Evolutionary conservation across 2,797 vertebrate genomes (phyloP).

Genomic region (Knipowitschia caucasica): DNA sequence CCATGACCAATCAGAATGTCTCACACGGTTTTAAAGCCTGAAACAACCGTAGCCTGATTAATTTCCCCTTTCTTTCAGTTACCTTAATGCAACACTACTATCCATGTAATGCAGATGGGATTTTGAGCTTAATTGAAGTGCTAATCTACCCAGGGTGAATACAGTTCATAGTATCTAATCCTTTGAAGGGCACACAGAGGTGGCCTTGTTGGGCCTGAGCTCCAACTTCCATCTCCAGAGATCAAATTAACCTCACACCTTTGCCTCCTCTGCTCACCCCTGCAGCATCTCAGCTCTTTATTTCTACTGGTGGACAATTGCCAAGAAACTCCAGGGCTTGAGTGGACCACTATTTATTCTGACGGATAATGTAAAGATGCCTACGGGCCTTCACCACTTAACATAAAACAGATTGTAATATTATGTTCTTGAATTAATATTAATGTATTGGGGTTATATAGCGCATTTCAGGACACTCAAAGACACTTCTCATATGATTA

Average conservation of each 20-base stretch:
- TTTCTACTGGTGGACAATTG: constrained; percentile 11
- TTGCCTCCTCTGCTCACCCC: constrained; percentile 18
- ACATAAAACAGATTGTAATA: no score
- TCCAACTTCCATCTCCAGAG: constrained; percentile 17
- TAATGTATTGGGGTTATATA: no score
- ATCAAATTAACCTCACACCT: constrained; percentile 29
- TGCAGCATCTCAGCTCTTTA: constrained; percentile 27
- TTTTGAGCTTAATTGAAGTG: neutral
- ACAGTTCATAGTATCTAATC: constrained; percentile 5
- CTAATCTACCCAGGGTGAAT: neutral
- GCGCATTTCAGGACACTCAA: no score
- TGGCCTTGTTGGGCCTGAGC: neutral
- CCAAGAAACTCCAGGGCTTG: neutral
- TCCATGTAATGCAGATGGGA: neutral
- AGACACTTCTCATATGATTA: no score
- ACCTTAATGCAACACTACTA: neutral
- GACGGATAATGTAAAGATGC: neutral
- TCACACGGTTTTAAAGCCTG: no score
- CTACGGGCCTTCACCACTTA: no score
- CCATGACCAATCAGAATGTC: no score
- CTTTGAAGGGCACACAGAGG: constrained; percentile 2
- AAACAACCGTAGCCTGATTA: neutral
- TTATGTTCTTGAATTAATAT: no score
- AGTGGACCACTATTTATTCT: constrained; percentile 2
- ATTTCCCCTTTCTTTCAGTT: neutral